Evolutionary conservation across 2,797 vertebrate genomes (phyloP), one percentile per base, ranked within the genome.

Genomic region (Erethizon dorsatum): DNA sequence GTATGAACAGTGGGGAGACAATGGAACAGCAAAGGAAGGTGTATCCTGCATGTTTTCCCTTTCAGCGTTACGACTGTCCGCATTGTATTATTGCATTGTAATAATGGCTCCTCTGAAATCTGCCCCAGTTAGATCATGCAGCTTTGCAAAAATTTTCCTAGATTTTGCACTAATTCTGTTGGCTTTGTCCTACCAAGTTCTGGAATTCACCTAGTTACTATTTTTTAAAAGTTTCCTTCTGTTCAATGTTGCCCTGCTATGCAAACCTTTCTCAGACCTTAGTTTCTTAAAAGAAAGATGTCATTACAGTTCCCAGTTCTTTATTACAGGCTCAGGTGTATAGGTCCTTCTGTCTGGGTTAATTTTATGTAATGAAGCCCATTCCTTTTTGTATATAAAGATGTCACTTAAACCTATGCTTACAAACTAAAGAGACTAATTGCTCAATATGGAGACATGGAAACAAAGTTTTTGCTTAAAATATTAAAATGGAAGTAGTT

Each of bases 301-400:
- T 98, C 98, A 97, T 98, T 98, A 80, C 97, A 93, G 97, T 98
- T 98, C 97, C 98, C 95, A 93, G 11, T 82, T 90, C 90, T 98
- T 98, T 98, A 97, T 86, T 96, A 77, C 98, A 98, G 98, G 98
- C 98, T 99, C 98, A 99, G 98, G 99, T 98, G 98, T 98, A 98
- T 97, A 98, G 96, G 95, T 98, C 98, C 96, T 98, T 98, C 97
- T 97, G 98, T 98, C 97, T 96, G 98, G 97, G 98, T 97, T 97
- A 94, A 97, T 97, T 98, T 97, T 98, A 94, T 97, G 97, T 98
- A 97, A 96, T 77, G 86, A 98, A 98, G 92, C 97, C 96, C 69
- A 0, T 96, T 97, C 63, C 79, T 90, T 98, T 98, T 98, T 99
- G 98, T 98, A 98, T 96, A 97, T 98, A 96, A 93, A 91, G 92